Percentiles rank a stretch among this genome's conserved stretches.
Conservation (phyloP, 2,888 invertebrate genomes). For the Lepidonotus clava region DNA sequence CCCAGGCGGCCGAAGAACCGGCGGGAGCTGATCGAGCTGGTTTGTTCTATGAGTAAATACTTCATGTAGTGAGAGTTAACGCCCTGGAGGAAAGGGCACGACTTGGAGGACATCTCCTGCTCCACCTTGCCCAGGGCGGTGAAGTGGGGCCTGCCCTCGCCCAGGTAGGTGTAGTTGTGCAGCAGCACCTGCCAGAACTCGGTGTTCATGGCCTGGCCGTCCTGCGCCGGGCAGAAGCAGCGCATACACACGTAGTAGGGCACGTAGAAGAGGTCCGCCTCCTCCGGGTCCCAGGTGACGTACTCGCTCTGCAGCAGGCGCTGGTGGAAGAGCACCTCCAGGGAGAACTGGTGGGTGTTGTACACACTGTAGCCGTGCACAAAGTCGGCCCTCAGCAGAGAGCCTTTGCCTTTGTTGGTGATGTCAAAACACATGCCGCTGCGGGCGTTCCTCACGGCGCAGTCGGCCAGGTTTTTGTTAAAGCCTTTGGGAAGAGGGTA, state of each 20-base stretch:
- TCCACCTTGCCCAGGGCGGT: slow-evolving; percentile 71
- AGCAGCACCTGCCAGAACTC: slow-evolving; percentile 45
- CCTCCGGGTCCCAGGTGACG: slow-evolving; percentile 64
- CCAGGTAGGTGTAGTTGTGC: not conserved
- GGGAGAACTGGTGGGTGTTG: slow-evolving; percentile 64
- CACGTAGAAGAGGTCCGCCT: slow-evolving; percentile 70
- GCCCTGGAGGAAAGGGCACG: slow-evolving; percentile 67
- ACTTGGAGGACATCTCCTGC: slow-evolving; percentile 63
- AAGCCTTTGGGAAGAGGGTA: slow-evolving; percentile 59
- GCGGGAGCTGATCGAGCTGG: slow-evolving; percentile 40
- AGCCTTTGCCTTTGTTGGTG: slow-evolving; percentile 53
- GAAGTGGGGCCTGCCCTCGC: slow-evolving; percentile 69
- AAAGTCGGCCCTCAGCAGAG: slow-evolving; percentile 17
- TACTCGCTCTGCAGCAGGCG: slow-evolving; percentile 67
- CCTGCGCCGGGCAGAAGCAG: slow-evolving; percentile 47
- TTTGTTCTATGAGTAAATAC: slow-evolving; percentile 70
- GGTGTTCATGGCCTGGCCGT: slow-evolving; percentile 21
- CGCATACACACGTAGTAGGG: slow-evolving; percentile 66
- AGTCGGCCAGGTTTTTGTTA: slow-evolving; percentile 53
- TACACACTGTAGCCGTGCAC: slow-evolving; percentile 26
- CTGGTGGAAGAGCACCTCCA: slow-evolving; percentile 70
- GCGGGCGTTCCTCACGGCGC: slow-evolving; percentile 25
- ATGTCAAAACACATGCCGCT: slow-evolving; percentile 51
- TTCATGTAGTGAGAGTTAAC: slow-evolving; percentile 64
- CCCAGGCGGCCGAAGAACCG: slow-evolving; percentile 37